phyloP scores from a whole-genome alignment of 2,888 invertebrate species.

The Arenicola marina region DNA sequence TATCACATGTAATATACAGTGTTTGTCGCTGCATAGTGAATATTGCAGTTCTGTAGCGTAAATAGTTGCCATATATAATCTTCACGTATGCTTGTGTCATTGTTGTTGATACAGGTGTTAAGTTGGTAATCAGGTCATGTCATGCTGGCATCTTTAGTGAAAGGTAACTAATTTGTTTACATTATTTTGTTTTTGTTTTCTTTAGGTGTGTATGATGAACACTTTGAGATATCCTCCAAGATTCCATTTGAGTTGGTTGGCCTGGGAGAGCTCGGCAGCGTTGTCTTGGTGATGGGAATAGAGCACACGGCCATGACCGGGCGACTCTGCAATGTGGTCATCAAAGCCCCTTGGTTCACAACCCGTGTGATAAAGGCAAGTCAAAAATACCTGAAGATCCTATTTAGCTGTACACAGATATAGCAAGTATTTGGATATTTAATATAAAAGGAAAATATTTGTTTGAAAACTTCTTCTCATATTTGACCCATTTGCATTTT shows the following conservation, averaged over 20 bases:
- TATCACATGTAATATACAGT: too few relatives aligned
- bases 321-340: conserved; percentile 48
- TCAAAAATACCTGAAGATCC: too few relatives aligned
- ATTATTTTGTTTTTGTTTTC: not conserved
- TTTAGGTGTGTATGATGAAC: conserved; percentile 47
- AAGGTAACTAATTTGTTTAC: too few relatives aligned
- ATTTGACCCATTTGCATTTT: too few relatives aligned
- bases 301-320: conserved; percentile 49
- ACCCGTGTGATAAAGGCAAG: conserved; percentile 50
- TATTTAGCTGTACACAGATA: too few relatives aligned
- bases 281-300: conserved; percentile 49
- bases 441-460: too few relatives aligned
- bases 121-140: not conserved
- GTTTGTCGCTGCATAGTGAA: not conserved
- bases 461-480: too few relatives aligned
- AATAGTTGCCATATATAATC: conserved; percentile 2
- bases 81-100: too few relatives aligned
- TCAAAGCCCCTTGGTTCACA: conserved; percentile 54
- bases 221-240: conserved; percentile 52
- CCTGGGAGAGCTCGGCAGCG: conserved; percentile 46
- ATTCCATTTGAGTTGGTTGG: conserved; percentile 54
- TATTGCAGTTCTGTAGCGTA: too few relatives aligned
- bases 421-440: too few relatives aligned
- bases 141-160: too few relatives aligned
- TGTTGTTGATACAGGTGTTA: not conserved